Percentiles rank a stretch among this genome's conserved stretches.
These are phyloP conservation scores for Trochalopteron elliotii DNA, from an alignment of 2,113 vertebrate genomes.

Conservation along the genomic window DNA sequence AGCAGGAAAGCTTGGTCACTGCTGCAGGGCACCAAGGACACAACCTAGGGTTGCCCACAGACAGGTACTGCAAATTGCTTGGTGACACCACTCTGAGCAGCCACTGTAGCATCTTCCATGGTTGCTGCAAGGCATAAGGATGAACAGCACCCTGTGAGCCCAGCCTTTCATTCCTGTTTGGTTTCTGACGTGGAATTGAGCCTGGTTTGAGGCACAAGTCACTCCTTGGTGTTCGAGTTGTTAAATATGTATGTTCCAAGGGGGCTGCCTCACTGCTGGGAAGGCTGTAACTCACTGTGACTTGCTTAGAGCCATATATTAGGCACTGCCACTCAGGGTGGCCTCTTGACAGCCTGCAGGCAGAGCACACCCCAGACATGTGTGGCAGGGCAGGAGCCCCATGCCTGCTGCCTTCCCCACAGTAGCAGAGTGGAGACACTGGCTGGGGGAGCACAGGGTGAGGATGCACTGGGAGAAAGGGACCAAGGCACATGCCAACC, in stretches of 20 bases:
- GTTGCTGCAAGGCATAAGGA: background rate
- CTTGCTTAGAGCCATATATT: background rate
- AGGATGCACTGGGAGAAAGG: background rate
- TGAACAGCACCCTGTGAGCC: background rate
- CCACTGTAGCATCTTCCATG: background rate
- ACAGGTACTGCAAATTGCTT: background rate
- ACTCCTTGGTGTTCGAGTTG: background rate
- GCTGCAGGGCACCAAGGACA: background rate
- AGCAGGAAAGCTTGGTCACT: background rate
- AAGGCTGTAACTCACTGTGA: background rate
- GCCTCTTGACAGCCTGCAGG: background rate
- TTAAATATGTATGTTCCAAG: background rate
- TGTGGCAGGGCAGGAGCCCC: background rate
- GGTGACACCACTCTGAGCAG: background rate
- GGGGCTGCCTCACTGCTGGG: background rate
- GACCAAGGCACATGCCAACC: background rate
- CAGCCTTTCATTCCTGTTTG: background rate
- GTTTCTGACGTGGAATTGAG: conserved; percentile 6
- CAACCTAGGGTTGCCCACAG: background rate
- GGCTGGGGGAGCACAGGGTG: background rate
- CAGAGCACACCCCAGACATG: background rate
- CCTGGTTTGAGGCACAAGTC: background rate
- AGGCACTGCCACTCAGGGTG: background rate
- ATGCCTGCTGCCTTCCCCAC: rapidly evolving
- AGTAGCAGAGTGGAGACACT: background rate